Conservation (phyloP, 2,888 invertebrate genomes). For the Tinea trinotella region DNA sequence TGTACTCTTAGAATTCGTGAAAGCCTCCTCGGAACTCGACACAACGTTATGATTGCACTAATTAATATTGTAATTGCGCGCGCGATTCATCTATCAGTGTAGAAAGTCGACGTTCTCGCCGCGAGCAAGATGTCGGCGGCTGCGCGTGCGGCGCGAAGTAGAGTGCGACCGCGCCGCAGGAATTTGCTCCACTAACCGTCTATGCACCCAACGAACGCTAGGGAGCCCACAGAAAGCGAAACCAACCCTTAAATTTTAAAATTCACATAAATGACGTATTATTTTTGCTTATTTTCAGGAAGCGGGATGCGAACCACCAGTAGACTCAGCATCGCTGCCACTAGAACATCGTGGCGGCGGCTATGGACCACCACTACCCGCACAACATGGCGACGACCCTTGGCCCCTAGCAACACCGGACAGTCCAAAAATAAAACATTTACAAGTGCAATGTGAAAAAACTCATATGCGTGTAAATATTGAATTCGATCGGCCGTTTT, state of each 20-base stretch:
- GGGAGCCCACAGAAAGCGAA: constrained; percentile 18
- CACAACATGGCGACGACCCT: constrained; percentile 79
- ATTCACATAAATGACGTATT: neutral
- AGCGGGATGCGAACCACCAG: constrained; percentile 83
- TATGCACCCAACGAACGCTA: neutral
- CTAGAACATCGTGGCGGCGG: constrained; percentile 86
- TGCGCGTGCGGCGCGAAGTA: constrained; percentile 47
- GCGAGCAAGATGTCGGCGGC: constrained; percentile 34
- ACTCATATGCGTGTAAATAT: constrained; percentile 96
- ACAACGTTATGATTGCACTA: constrained; percentile 59
- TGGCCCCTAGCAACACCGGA: constrained; percentile 93
- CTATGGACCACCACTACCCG: constrained; percentile 80
- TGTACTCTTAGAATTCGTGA: constrained; percentile 32
- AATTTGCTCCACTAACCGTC: constrained; percentile 19
- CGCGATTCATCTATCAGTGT: constrained; percentile 64
- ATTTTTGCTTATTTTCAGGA: constrained; percentile 67
- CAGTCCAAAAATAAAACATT: constrained; percentile 93
- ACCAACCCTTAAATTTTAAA: neutral
- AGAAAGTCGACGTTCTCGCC: constrained; percentile 67
- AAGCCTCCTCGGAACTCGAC: constrained; percentile 55
- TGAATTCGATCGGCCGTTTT: constrained; percentile 95
- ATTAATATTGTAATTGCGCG: constrained; percentile 70
- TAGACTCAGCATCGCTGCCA: constrained; percentile 86
- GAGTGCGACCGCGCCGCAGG: constrained; percentile 42
- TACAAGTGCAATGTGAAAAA: constrained; percentile 96